Conservation (phyloP, 2,797 vertebrate genomes). For the Sylvilagus floridanus region DNA sequence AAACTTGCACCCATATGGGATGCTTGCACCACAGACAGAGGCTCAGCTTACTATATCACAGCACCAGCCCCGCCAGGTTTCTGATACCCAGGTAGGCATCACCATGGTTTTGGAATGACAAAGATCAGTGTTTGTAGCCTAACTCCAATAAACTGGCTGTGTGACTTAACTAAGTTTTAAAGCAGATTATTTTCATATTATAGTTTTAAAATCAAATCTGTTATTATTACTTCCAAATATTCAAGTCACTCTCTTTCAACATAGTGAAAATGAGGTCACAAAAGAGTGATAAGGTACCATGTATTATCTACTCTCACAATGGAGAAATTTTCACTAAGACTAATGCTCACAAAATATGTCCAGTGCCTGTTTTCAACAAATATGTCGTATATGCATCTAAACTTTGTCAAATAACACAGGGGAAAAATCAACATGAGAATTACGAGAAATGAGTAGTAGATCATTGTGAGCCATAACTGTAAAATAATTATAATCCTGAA, state of each 20-base stretch:
- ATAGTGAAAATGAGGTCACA: not conserved
- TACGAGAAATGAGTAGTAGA: not conserved
- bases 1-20: no score
- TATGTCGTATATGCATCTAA: not conserved
- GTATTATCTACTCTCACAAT: not conserved
- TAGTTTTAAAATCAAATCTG: not conserved
- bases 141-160: not conserved
- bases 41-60: no score
- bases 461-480: not conserved
- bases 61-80: not conserved
- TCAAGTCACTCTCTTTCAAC: not conserved
- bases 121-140: not conserved
- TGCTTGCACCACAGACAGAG: no score
- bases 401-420: not conserved
- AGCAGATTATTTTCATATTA: not conserved
- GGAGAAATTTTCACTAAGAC: not conserved
- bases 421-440: not conserved
- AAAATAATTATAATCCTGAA: not conserved
- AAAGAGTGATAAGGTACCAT: not conserved
- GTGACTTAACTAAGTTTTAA: not conserved
- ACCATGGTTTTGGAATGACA: not conserved
- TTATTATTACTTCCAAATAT: not conserved
- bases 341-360: not conserved
- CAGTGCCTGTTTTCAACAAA: not conserved
- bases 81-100: not conserved